Evolutionary conservation across 2,113 vertebrate genomes (phyloP).

Genomic region (Lepidothrix coronata): DNA sequence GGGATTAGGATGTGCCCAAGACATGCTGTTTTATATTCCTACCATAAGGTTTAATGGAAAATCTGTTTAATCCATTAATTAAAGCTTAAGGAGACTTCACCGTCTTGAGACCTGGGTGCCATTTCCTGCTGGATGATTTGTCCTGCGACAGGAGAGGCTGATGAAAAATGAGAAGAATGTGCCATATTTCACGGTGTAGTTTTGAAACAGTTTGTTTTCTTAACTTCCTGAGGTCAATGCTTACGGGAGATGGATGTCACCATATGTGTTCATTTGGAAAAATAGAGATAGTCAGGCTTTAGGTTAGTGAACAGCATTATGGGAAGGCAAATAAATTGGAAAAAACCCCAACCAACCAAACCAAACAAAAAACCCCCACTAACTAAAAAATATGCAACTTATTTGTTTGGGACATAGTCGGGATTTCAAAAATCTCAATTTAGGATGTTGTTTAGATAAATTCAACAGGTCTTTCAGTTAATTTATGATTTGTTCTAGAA

Average conservation of each 20-base stretch:
- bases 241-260: constrained; percentile 60
- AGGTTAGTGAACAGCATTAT: background rate
- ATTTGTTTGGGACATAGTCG: background rate
- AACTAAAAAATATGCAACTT: background rate
- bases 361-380: background rate
- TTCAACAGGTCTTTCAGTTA: background rate
- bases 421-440: background rate
- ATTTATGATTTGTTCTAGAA: background rate
- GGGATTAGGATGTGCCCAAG: background rate
- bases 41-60: background rate
- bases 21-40: background rate
- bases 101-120: background rate
- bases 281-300: background rate
- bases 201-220: constrained; percentile 66
- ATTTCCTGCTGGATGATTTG: constrained; percentile 39
- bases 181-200: constrained; percentile 57
- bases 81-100: background rate
- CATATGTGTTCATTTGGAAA: constrained; percentile 51
- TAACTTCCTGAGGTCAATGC: constrained; percentile 62
- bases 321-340: background rate
- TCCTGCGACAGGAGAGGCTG: constrained; percentile 8
- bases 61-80: background rate
- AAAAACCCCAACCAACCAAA: background rate
- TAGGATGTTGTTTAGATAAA: background rate
- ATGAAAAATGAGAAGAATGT: constrained; percentile 64